These are phyloP conservation scores for Peromyscus polionotus DNA, from an alignment of 2,113 vertebrate genomes.

Conservation along the genomic window DNA sequence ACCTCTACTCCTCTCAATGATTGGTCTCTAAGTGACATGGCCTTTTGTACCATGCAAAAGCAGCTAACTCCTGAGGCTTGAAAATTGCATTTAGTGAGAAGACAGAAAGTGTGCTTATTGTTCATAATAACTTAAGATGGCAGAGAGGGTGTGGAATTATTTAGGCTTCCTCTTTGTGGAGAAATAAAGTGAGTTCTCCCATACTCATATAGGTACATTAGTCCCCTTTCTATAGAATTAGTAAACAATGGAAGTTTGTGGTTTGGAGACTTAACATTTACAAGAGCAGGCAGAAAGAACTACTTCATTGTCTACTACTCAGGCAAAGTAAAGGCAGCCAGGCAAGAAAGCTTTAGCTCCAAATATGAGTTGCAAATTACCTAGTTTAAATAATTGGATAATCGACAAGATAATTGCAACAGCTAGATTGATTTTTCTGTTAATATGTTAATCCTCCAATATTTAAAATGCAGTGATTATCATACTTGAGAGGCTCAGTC, in stretches of 20 bases:
- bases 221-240: neutral
- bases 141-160: neutral
- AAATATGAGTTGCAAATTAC: constrained; percentile 33
- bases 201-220: neutral
- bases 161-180: neutral
- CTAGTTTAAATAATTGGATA: constrained; percentile 50
- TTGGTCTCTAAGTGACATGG: constrained; percentile 53
- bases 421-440: constrained; percentile 47
- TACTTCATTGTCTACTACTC: neutral
- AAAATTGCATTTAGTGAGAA: constrained; percentile 40
- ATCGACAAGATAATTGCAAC: constrained; percentile 27
- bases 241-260: neutral
- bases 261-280: neutral
- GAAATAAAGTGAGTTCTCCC: neutral
- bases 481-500: neutral
- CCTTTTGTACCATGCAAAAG: constrained; percentile 50
- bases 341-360: neutral
- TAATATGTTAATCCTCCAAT: constrained; percentile 4
- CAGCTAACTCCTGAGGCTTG: constrained; percentile 24
- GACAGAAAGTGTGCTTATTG: constrained; percentile 29
- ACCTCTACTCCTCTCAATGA: constrained; percentile 41
- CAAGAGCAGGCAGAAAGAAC: neutral
- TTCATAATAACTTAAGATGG: constrained; percentile 43
- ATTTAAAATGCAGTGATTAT: constrained; percentile 38
- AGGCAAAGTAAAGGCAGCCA: neutral